A percentile compares a stretch with the other conserved stretches of the same genome.
Conservation (phyloP, 2,113 vertebrate genomes). For the Nothoprocta pentlandii region DNA sequence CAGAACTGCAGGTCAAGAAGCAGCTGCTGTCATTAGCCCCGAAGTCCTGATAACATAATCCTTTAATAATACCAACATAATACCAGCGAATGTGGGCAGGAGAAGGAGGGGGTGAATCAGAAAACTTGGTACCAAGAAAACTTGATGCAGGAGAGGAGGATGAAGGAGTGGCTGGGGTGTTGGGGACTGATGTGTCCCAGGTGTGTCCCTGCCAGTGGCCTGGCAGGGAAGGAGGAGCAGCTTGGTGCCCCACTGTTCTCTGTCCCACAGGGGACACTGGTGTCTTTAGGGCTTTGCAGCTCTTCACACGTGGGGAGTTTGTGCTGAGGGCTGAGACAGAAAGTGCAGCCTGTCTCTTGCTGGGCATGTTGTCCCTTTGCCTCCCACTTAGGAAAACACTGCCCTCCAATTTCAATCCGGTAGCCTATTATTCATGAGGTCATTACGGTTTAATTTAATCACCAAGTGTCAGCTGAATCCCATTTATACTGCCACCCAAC, state of each 20-base stretch:
- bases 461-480: constrained; percentile 76
- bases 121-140: background rate
- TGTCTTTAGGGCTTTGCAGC: background rate
- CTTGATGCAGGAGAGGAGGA: background rate
- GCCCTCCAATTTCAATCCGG: constrained; percentile 31
- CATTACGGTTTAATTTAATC: constrained; percentile 82
- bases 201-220: background rate
- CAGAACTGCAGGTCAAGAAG: constrained; percentile 17
- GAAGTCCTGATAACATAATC: constrained; percentile 64
- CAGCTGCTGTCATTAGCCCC: constrained; percentile 37
- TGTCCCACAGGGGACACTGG: fast-evolving
- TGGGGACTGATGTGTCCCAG: fast-evolving
- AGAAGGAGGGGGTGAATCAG: background rate
- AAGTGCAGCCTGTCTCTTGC: background rate
- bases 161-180: background rate
- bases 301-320: background rate
- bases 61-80: constrained; percentile 19
- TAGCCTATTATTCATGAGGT: constrained; percentile 70
- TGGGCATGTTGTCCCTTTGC: background rate
- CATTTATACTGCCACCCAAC: constrained; percentile 76
- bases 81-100: background rate
- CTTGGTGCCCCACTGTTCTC: fast-evolving
- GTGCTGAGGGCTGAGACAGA: background rate
- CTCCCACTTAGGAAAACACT: constrained; percentile 37
- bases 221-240: background rate